A percentile compares a stretch with the other conserved stretches of the same genome.
These are phyloP conservation scores for Solenopsis fugax DNA, from an alignment of 1,140 invertebrate genomes.

Conservation along the genomic window DNA sequence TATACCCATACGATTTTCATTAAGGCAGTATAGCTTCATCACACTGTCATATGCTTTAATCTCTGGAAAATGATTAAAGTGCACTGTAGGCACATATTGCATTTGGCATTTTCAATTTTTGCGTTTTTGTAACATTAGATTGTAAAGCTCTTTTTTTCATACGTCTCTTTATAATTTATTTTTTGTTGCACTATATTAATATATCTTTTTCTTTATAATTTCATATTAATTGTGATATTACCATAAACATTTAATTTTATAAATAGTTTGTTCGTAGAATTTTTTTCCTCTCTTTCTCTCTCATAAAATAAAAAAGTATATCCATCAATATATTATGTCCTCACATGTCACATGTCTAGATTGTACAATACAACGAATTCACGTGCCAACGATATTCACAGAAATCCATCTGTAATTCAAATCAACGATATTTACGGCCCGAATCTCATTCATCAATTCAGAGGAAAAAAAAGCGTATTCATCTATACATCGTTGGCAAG, in stretches of 20 bases:
- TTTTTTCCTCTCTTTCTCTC: not conserved
- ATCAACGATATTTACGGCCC: conserved; percentile 10
- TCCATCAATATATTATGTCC: not conserved
- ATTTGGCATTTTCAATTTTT: conserved; percentile 1
- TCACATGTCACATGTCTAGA: not conserved
- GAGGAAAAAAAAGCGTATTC: not conserved
- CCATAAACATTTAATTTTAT: not conserved
- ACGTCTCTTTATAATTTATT: not conserved
- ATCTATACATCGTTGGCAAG: not conserved
- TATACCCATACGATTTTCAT: not conserved
- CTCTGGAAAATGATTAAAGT: not conserved
- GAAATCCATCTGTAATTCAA: conserved; percentile 9
- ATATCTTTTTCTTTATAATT: not conserved
- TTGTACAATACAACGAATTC: conserved; percentile 7
- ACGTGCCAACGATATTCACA: not conserved
- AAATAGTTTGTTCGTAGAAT: not conserved
- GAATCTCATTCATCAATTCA: not conserved
- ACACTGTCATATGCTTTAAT: not conserved
- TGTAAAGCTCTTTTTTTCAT: not conserved
- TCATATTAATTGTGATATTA: conserved; percentile 2
- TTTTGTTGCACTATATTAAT: not conserved
- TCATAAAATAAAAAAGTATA: conserved; percentile 2
- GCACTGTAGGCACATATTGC: not conserved
- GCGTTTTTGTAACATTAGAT: not conserved
- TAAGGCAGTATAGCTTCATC: not conserved